Conservation (phyloP, 2,113 vertebrate genomes). For the Phalacrocorax aristotelis region DNA sequence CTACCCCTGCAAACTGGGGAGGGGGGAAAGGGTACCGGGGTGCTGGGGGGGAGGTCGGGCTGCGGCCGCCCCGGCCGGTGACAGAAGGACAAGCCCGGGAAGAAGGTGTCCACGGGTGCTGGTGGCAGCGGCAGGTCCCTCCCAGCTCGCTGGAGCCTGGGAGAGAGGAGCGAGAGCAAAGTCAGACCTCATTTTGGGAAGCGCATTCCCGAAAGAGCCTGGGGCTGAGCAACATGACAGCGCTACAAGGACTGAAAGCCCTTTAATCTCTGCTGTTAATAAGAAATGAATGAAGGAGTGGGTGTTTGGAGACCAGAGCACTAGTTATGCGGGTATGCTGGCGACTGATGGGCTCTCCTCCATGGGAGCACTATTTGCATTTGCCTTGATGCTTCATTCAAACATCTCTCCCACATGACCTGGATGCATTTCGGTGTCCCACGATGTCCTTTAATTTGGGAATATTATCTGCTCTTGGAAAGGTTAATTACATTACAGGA, state of each 20-base stretch:
- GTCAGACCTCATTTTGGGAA: not conserved
- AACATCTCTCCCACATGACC: not conserved
- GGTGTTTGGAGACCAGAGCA: not conserved
- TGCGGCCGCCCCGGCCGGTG: too few relatives aligned
- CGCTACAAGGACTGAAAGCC: not conserved
- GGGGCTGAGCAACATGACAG: not conserved
- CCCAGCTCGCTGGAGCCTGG: not conserved
- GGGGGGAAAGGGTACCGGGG: too few relatives aligned
- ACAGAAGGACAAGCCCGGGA: not conserved
- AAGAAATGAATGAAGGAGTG: accelerated
- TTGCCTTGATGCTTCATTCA: not conserved
- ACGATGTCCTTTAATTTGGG: slow-evolving; percentile 4
- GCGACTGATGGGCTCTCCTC: not conserved
- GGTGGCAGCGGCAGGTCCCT: not conserved
- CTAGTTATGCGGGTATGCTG: not conserved
- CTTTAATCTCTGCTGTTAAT: not conserved
- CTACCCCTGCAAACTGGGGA: too few relatives aligned
- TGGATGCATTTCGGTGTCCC: not conserved
- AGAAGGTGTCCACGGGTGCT: not conserved
- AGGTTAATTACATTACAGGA: not conserved
- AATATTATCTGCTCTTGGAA: not conserved
- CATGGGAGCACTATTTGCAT: not conserved
- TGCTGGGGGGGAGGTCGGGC: too few relatives aligned
- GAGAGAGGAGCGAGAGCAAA: not conserved
- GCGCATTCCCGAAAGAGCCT: not conserved